Conservation (phyloP, 2,888 invertebrate genomes). For the Sepioteuthis lessoniana region DNA sequence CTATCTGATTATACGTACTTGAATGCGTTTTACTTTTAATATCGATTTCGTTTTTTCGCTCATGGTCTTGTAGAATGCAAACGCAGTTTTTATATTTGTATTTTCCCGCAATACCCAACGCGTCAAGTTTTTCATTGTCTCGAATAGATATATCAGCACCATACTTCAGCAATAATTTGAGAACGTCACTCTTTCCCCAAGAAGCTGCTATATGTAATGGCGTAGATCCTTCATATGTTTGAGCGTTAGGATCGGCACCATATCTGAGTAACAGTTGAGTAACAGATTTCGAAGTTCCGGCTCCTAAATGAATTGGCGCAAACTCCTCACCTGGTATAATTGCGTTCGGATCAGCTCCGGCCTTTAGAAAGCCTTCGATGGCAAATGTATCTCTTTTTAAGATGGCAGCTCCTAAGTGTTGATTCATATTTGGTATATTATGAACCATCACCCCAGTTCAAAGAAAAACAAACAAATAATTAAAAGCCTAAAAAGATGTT, state of each 20-base stretch:
- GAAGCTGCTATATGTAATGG: conserved; percentile 38
- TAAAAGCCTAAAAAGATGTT: no score
- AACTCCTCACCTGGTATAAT: not conserved
- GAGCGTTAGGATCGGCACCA: conserved; percentile 24
- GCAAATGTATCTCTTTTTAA: not conserved
- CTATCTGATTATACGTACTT: no score
- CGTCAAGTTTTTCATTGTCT: not conserved
- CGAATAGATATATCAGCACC: not conserved
- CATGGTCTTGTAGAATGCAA: not conserved
- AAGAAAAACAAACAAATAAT: no score
- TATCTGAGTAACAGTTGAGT: not conserved
- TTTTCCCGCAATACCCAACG: not conserved
- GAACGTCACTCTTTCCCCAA: not conserved
- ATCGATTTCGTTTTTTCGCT: not conserved
- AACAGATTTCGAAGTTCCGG: not conserved
- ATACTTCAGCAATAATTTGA: not conserved
- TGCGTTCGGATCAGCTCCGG: not conserved
- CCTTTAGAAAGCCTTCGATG: not conserved
- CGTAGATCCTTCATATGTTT: not conserved
- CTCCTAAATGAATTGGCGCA: not conserved
- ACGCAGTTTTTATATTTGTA: not conserved
- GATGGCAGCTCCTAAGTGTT: not conserved
- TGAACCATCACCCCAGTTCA: no score
- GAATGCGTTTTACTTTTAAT: not conserved
- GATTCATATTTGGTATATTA: not conserved